Evolutionary conservation across 2,888 invertebrate species (phyloP), one percentile per base, ranked within the genome.

Genomic region (Conchocele bisecta): DNA sequence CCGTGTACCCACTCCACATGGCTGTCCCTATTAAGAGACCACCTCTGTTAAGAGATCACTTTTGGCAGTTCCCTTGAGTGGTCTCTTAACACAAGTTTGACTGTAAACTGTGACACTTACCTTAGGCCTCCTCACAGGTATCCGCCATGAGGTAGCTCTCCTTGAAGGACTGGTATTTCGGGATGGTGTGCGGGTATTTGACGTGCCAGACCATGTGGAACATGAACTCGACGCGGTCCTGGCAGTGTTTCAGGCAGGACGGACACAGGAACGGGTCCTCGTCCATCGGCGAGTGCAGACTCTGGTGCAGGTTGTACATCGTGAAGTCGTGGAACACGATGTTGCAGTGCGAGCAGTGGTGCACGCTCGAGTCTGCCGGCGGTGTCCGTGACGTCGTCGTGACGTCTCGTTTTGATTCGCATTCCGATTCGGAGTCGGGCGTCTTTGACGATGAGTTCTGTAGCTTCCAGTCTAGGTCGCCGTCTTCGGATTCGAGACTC

Each of bases 141-240:
- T 35, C 11, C 11, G 15, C 37, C 2, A 75, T 24, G 11, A 85
- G 75, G 74, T 85, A 84, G 58, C 78, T 83, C 61, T 86, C 86
- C 67, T 84, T 83, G 68, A 87, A 88, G 6, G 88, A 84, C 67
- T 86, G 85, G 66, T 88, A 88, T 72, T 86, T 86, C 15, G 88
- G 88, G 69, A 87, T 87, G 20, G 88, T 88, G 81, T 88, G 84
- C 9, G 88, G 88, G 65, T 88, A 88, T 65, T 86, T 86, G 26
- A 88, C 86, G 35, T 88, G 88, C 88, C 88, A 88, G 7, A 88
- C 88, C 6, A 86, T 85, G 73, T 88, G 88, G 67, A 88, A 88
- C 86, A 86, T 88, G 70, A 88, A 88, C 83, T 88, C 88, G 35
- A 88, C 85, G 33, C 86, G 82, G 64, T 88, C 88, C 80, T 87